Evolutionary conservation across 2,113 vertebrate genomes (phyloP).

Genomic region (Microcebus jonahi): DNA sequence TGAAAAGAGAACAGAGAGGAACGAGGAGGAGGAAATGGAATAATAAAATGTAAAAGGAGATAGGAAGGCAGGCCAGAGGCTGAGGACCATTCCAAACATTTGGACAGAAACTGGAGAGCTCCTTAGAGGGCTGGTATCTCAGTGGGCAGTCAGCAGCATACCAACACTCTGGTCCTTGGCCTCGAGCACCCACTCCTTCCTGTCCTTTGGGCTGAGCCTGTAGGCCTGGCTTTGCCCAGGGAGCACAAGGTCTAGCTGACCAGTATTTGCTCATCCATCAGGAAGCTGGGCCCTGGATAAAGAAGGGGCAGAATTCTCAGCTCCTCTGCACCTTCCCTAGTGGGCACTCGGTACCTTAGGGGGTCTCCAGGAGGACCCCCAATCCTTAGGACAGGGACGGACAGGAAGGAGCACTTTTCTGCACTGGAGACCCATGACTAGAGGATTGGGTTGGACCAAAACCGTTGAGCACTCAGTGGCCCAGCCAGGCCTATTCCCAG

Average conservation of each 20-base stretch:
- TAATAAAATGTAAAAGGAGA: not conserved
- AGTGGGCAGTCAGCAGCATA: too few species aligned
- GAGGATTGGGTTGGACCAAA: not conserved
- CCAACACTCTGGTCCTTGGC: not conserved
- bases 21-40: not conserved
- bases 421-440: not conserved
- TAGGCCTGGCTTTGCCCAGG: not conserved
- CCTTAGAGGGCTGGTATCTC: not conserved
- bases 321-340: not conserved
- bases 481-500: not conserved
- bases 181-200: not conserved
- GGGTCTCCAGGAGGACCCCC: not conserved
- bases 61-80: not conserved
- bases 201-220: not conserved
- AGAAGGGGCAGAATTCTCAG: not conserved
- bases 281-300: not conserved
- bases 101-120: not conserved
- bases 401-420: not conserved
- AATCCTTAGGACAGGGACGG: not conserved
- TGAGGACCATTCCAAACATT: not conserved
- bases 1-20: not conserved
- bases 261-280: not conserved
- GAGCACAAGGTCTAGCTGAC: not conserved
- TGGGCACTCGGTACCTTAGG: not conserved
- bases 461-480: not conserved